Base-by-base conservation (phyloP, 2,113 vertebrate species). In the Petroica traversi region DNA sequence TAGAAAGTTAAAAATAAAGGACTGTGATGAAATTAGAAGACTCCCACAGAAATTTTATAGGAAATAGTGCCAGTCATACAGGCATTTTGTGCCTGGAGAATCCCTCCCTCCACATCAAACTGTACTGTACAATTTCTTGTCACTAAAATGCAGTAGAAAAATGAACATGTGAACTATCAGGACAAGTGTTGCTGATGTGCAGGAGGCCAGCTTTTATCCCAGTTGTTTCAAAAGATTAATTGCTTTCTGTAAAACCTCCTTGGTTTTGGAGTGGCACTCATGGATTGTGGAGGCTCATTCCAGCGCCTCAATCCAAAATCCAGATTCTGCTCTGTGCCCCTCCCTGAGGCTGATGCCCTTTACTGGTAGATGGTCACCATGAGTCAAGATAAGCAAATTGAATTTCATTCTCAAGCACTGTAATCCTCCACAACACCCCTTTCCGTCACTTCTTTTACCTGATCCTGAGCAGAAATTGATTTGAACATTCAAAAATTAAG, bases 181-280 rank as follows among this genome's bases (percentile, higher is more conserved):
- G 19, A 33, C 5, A 38, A 3, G 18, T 71, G 28, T 6, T 71
- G 20, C 14, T 34, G 25, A 52, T 57, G 26, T 72, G 22, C 31
- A 40, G 66, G 58, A 83, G 5, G 20, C 6, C 19, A 59, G 6
- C 31, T 68, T 66, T 48, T 8, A 43, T 19, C 22, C 20, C 34
- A 33, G 14, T 3, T 66, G 14, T 31, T 46, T 45, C 64, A 58
- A 51, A 40, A 58, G 19, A 55, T 23, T n/a, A 15, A n/a, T 6
- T 40, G 8, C 1, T n/a, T 76, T 36, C 4, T 52, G 38, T 28
- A 19, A 61, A 43, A 43, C 0, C 0, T 8, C 11, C 2, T 2
- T 20, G 15, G 40, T 33, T 85, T 28, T 62, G 14, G 67, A 66
- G 22, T 15, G 28, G 1, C 4, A 2, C 63, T 54, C 6, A 5